phyloP scores from a whole-genome alignment of 2,113 vertebrate genomes.

The Muntiacus reevesi region DNA sequence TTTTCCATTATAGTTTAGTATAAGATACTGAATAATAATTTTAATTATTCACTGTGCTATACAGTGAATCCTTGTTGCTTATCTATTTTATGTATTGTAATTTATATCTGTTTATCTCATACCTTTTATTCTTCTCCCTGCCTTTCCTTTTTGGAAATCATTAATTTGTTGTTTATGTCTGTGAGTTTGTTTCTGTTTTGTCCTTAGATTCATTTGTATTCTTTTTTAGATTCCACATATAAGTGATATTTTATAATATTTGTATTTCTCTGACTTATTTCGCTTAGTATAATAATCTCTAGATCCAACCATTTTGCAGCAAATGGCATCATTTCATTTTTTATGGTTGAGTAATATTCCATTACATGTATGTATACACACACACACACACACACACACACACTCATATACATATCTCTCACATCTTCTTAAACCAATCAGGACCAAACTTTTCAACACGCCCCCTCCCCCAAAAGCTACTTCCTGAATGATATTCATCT shows the following conservation, averaged over 20 bases:
- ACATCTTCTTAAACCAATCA: background rate
- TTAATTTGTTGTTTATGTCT: background rate
- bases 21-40: background rate
- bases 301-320: background rate
- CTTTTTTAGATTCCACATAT: background rate
- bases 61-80: background rate
- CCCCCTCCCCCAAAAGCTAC: background rate
- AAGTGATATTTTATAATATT: background rate
- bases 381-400: background rate
- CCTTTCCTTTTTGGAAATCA: background rate
- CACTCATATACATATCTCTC: background rate
- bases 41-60: background rate
- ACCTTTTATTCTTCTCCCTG: background rate
- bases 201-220: background rate
- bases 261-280: background rate
- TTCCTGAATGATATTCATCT: background rate
- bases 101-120: background rate
- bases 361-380: background rate
- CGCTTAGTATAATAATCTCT: background rate
- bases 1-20: background rate
- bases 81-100: background rate
- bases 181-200: background rate
- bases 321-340: background rate
- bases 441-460: background rate
- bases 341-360: background rate